phyloP scores from a whole-genome alignment of 2,797 vertebrate species.

The Hydrophis major region DNA sequence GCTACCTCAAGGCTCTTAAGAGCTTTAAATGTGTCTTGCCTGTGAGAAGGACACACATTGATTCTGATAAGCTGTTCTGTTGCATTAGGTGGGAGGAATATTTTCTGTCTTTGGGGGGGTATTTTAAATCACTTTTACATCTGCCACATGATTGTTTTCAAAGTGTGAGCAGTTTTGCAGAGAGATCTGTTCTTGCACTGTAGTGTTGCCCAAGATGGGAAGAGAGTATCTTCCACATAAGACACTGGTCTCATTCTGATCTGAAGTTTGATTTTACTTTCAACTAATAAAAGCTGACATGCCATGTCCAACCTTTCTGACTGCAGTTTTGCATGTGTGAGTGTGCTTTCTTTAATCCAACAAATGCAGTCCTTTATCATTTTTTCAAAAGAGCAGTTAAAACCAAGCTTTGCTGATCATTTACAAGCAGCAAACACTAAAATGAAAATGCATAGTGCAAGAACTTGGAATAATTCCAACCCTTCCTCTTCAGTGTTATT shows the following conservation, averaged over 20 bases:
- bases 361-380: background rate
- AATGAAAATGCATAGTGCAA: background rate
- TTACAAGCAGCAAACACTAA: background rate
- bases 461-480: background rate
- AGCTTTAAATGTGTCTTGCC: constrained; percentile 73
- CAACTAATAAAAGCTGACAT: constrained; percentile 77
- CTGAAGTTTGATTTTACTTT: constrained; percentile 68
- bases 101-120: constrained; percentile 51
- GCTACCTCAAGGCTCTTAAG: constrained; percentile 81
- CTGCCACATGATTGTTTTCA: constrained; percentile 65
- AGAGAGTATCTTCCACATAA: constrained; percentile 59
- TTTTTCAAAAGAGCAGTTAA: background rate
- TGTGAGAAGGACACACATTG: constrained; percentile 65
- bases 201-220: constrained; percentile 53
- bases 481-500: background rate
- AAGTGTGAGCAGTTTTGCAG: constrained; percentile 58
- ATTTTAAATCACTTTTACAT: constrained; percentile 64
- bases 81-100: constrained; percentile 52
- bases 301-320: constrained; percentile 61
- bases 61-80: constrained; percentile 64
- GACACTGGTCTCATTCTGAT: constrained; percentile 61
- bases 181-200: constrained; percentile 63
- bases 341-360: constrained; percentile 44
- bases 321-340: constrained; percentile 47
- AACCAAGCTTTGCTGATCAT: background rate